phyloP scores from a whole-genome alignment of 2,888 invertebrate genomes.

The Chrysolina oricalcia region DNA sequence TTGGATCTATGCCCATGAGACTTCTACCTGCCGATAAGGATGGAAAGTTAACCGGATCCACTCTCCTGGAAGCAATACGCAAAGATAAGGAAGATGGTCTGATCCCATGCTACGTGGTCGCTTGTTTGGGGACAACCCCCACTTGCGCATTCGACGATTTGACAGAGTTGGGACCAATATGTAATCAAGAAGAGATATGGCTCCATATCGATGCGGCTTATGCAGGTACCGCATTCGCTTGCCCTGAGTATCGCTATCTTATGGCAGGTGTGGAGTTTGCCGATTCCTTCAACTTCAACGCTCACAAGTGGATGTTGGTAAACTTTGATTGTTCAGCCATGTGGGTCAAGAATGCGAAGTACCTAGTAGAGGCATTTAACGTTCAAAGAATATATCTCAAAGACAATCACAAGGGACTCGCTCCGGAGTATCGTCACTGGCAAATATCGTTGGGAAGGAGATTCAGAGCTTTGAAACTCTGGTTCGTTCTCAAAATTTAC shows the following conservation, averaged over 20 bases:
- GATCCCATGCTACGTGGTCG: slow-evolving; percentile 91
- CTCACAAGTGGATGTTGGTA: slow-evolving; percentile 96
- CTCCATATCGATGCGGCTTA: slow-evolving; percentile 98
- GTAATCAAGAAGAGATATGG: slow-evolving; percentile 86
- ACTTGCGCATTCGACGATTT: slow-evolving; percentile 93
- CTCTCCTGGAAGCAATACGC: slow-evolving; percentile 80
- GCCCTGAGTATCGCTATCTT: slow-evolving; percentile 86
- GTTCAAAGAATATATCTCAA: slow-evolving; percentile 94
- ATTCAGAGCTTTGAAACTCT: slow-evolving; percentile 92
- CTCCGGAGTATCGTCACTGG: slow-evolving; percentile 86
- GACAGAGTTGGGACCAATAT: slow-evolving; percentile 88
- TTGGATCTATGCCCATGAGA: slow-evolving; percentile 86
- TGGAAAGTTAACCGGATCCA: slow-evolving; percentile 80
- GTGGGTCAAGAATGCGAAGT: slow-evolving; percentile 89
- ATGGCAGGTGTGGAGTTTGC: slow-evolving; percentile 82
- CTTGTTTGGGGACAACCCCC: slow-evolving; percentile 81
- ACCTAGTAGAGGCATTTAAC: slow-evolving; percentile 90
- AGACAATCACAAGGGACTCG: slow-evolving; percentile 79
- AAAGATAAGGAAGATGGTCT: slow-evolving; percentile 86
- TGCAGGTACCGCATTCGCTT: slow-evolving; percentile 92
- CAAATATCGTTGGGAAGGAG: slow-evolving; percentile 91
- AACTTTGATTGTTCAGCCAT: slow-evolving; percentile 97
- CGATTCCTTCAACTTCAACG: slow-evolving; percentile 94
- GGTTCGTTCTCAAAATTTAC: slow-evolving; percentile 90
- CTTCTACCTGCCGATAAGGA: slow-evolving; percentile 81